Evolutionary conservation across 2,113 vertebrate genomes (phyloP).

Genomic region (Sceloporus undulatus): DNA sequence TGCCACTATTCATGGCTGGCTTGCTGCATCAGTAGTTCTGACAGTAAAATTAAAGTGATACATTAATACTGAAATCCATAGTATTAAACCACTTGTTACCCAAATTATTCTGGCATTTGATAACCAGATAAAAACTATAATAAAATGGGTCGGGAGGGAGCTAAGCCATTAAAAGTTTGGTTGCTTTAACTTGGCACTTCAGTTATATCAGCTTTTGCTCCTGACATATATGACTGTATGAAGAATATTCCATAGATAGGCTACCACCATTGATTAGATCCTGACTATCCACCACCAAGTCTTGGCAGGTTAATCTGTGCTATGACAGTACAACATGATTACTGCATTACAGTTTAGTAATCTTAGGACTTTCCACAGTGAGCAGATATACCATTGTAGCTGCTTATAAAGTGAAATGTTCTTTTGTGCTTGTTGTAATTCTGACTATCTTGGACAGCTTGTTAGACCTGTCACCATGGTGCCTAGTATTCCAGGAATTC

Average conservation of each 20-base stretch:
- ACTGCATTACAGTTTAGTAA: background rate
- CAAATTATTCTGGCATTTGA: background rate
- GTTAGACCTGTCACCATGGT: conserved; percentile 99
- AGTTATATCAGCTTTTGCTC: background rate
- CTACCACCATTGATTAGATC: background rate
- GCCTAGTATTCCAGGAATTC: conserved; percentile 98
- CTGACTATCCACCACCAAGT: background rate
- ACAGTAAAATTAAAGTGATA: too few species aligned
- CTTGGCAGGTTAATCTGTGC: background rate
- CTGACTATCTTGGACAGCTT: conserved; percentile 85
- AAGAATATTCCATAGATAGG: background rate
- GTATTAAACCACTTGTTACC: too few species aligned
- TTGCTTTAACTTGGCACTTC: background rate
- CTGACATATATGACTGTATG: background rate
- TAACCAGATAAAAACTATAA: background rate
- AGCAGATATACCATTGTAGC: background rate
- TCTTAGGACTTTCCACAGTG: background rate
- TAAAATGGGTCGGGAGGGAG: background rate
- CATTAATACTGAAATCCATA: background rate
- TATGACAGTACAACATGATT: background rate
- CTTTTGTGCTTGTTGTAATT: conserved; percentile 60
- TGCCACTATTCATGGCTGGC: background rate
- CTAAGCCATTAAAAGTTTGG: background rate
- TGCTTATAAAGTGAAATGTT: conserved; percentile 17
- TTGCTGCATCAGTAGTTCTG: background rate